These are phyloP conservation scores for Oreortyx pictus DNA, from an alignment of 2,797 vertebrate species.

Conservation along the genomic window DNA sequence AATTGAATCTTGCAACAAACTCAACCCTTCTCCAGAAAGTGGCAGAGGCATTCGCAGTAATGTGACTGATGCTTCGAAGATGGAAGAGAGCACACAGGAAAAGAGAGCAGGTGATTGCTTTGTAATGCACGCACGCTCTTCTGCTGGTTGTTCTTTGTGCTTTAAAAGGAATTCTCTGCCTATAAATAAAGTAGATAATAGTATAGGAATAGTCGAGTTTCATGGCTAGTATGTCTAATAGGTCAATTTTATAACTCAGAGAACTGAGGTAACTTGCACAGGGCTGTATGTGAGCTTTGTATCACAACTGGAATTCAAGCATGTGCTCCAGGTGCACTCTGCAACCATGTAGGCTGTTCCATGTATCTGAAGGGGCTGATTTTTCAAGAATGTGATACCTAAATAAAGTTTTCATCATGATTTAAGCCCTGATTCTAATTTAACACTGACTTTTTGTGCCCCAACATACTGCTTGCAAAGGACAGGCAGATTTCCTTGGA, in stretches of 20 bases:
- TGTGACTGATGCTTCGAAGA: not conserved
- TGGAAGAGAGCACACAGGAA: not conserved
- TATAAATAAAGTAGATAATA: not conserved
- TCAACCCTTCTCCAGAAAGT: not conserved
- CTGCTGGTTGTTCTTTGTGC: not conserved
- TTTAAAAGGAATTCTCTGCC: not conserved
- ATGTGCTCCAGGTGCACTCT: not conserved
- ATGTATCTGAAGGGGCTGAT: not conserved
- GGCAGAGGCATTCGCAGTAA: not conserved
- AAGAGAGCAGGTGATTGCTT: rapidly evolving
- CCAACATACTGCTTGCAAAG: not conserved
- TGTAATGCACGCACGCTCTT: rapidly evolving
- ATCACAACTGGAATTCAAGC: not conserved
- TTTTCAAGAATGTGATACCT: not conserved
- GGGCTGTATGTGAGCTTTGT: not conserved
- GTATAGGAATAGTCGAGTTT: not conserved
- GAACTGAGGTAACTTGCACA: not conserved
- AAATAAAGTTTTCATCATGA: not conserved
- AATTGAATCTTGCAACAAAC: not conserved
- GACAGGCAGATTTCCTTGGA: not conserved
- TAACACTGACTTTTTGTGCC: not conserved
- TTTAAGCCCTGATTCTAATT: not conserved
- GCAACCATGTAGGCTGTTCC: not conserved
- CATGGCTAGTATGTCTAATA: rapidly evolving
- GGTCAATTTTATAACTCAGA: not conserved